Evolutionary conservation across 2,113 vertebrate genomes (phyloP).

Genomic region (Chionodraco myersi): DNA sequence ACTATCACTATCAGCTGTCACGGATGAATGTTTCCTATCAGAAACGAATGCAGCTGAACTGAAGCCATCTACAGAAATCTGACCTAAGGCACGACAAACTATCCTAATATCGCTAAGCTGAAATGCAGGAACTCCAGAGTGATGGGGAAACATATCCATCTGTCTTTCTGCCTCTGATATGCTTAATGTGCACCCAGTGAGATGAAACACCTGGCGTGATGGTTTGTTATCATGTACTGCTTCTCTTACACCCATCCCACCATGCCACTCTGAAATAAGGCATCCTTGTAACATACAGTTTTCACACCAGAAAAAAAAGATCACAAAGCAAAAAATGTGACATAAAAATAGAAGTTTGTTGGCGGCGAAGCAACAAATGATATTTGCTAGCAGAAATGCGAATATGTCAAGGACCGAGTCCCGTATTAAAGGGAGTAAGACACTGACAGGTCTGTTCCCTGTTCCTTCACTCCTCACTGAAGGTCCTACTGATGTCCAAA

Average conservation of each 20-base stretch:
- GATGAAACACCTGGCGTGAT: constrained; percentile 12
- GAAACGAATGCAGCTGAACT: constrained; percentile 18
- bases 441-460: constrained; percentile 12
- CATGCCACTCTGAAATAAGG: constrained; percentile 15
- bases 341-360: constrained; percentile 16
- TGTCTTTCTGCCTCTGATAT: constrained; percentile 7
- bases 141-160: neutral
- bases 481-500: constrained; percentile 1
- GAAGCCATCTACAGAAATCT: neutral
- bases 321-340: neutral
- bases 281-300: constrained; percentile 3
- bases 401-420: constrained; percentile 22
- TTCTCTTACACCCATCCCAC: neutral
- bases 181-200: constrained; percentile 7
- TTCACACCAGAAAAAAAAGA: neutral
- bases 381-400: constrained; percentile 33
- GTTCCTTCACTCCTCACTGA: constrained; percentile 5
- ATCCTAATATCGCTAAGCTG: neutral
- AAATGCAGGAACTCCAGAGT: constrained; percentile 15
- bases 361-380: constrained; percentile 37
- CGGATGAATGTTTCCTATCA: neutral
- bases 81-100: constrained; percentile 44
- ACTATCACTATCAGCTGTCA: neutral
- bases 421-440: constrained; percentile 3
- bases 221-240: neutral